These are phyloP conservation scores for Polylopha cassiicola DNA, from an alignment of 2,888 invertebrate species.

Conservation along the genomic window DNA sequence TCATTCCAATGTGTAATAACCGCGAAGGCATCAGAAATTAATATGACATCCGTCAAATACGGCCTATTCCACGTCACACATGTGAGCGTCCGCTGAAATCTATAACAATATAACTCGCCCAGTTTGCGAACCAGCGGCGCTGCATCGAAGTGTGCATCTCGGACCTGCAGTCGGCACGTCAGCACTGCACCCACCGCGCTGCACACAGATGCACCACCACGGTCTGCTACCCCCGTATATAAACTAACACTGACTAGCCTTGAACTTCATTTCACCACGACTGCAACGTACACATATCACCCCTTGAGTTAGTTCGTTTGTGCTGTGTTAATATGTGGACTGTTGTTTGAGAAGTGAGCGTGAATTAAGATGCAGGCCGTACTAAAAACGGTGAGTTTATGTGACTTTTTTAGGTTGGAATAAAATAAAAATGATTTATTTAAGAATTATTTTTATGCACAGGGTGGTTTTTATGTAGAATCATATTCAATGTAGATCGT, in stretches of 20 bases:
- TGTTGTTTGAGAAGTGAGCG: slow-evolving; percentile 35
- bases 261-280: slow-evolving; percentile 72
- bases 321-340: slow-evolving; percentile 17
- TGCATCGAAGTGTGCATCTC: slow-evolving; percentile 43
- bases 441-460: no score
- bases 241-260: slow-evolving; percentile 61
- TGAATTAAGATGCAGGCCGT: slow-evolving; percentile 54
- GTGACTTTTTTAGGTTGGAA: no score
- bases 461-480: no score
- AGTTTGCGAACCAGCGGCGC: slow-evolving; percentile 39
- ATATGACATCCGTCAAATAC: no score
- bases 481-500: no score
- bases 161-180: slow-evolving; percentile 29
- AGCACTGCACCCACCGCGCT: slow-evolving; percentile 36
- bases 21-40: no score
- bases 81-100: background rate
- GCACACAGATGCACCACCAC: slow-evolving; percentile 46
- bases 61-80: no score
- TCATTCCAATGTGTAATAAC: no score
- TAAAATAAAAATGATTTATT: no score
- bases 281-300: slow-evolving; percentile 32
- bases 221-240: slow-evolving; percentile 73
- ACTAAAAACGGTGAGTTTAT: slow-evolving; percentile 59
- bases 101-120: slow-evolving; percentile 5
- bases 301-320: slow-evolving; percentile 15